phyloP scores from a whole-genome alignment of 2,113 vertebrate species.

The Caracal caracal region DNA sequence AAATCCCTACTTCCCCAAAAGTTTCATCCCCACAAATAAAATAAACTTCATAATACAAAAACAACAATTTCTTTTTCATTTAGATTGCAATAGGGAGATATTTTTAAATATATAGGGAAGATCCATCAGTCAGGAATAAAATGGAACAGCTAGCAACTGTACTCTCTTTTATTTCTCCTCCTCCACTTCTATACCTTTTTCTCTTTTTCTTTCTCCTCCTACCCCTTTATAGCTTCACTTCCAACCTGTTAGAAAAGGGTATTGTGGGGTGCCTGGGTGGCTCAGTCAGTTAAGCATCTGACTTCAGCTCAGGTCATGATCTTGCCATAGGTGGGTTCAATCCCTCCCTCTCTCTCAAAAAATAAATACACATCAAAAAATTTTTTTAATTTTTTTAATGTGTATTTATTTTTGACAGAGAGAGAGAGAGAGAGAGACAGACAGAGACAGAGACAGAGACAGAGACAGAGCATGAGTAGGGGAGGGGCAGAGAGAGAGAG shows the following conservation, averaged over 20 bases:
- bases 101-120: background rate
- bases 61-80: background rate
- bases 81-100: background rate
- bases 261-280: no score
- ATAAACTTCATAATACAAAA: conserved; percentile 2
- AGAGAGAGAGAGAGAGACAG: no score
- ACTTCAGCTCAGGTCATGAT: no score
- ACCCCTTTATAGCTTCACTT: background rate
- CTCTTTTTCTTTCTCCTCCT: background rate
- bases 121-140: background rate
- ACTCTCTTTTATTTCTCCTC: background rate
- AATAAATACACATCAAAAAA: no score
- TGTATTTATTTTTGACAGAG: no score
- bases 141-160: background rate
- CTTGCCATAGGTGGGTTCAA: no score
- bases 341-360: no score
- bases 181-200: background rate
- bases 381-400: no score
- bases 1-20: background rate
- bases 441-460: no score
- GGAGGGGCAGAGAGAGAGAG: no score
- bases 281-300: no score
- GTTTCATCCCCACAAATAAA: background rate
- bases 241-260: background rate
- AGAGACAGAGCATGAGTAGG: no score